phyloP scores from a whole-genome alignment of 2,797 vertebrate genomes.

The Sebastes kiyomatsui region DNA sequence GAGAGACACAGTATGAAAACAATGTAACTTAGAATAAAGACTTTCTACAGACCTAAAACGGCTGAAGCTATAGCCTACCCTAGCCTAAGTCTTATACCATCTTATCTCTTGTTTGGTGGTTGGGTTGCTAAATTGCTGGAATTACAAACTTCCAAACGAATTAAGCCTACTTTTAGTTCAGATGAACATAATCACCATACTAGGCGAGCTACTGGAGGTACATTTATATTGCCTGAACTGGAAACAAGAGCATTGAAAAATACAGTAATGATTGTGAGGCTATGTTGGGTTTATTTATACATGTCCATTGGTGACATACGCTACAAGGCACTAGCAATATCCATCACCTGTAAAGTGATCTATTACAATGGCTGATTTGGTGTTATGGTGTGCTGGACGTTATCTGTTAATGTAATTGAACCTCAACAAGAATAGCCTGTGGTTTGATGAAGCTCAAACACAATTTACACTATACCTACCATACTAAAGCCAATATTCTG shows the following conservation, averaged over 20 bases:
- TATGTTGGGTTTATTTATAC: neutral
- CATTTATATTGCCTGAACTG: neutral
- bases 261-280: neutral
- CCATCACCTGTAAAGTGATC: neutral
- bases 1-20: neutral
- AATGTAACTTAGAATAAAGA: neutral
- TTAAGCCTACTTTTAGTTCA: neutral
- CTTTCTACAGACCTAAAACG: neutral
- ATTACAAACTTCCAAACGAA: neutral
- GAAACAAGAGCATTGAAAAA: neutral
- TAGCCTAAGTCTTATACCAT: neutral
- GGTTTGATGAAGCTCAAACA: neutral
- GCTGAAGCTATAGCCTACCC: neutral
- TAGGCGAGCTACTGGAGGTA: neutral
- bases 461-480: neutral
- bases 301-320: neutral
- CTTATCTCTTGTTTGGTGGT: neutral
- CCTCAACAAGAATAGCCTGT: neutral
- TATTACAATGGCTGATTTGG: neutral
- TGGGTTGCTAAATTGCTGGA: neutral
- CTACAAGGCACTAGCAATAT: neutral
- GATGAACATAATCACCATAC: neutral
- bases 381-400: neutral
- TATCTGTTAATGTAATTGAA: neutral
- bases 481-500: neutral